Conservation (phyloP, 2,113 vertebrate genomes). For the Leptobrachium leishanense region DNA sequence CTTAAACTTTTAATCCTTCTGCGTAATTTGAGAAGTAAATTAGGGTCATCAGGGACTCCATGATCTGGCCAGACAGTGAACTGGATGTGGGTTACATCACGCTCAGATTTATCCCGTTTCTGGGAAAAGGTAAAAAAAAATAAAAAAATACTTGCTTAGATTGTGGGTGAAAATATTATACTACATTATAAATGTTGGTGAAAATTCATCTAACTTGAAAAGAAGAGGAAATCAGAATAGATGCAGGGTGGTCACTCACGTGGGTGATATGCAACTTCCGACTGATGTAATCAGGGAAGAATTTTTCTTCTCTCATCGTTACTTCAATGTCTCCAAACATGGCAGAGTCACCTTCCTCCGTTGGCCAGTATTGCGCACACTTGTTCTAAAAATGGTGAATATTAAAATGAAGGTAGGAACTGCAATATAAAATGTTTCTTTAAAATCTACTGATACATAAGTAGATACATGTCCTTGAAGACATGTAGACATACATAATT, state of each 20-base stretch:
- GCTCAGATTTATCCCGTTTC: slow-evolving; percentile 82
- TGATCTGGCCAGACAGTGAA: slow-evolving; percentile 98
- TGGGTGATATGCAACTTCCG: slow-evolving; percentile 80
- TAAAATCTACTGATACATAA: too few relatives aligned
- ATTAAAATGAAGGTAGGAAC: too few relatives aligned
- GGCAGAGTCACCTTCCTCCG: slow-evolving; percentile 68
- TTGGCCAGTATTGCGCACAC: slow-evolving; percentile 94
- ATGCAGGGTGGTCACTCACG: slow-evolving; percentile 65
- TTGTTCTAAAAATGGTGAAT: slow-evolving; percentile 72
- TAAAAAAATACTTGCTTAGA: too few relatives aligned
- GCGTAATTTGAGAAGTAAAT: slow-evolving; percentile 89
- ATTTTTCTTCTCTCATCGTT: slow-evolving; percentile 75
- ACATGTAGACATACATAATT: too few relatives aligned
- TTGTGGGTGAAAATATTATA: too few relatives aligned
- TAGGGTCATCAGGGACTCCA: slow-evolving; percentile 87
- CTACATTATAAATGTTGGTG: too few relatives aligned
- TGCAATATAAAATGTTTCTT: too few relatives aligned
- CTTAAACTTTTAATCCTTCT: slow-evolving; percentile 89
- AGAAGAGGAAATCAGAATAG: too few relatives aligned
- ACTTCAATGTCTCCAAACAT: slow-evolving; percentile 82
- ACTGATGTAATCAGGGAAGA: slow-evolving; percentile 86
- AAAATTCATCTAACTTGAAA: too few relatives aligned
- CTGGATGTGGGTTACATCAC: slow-evolving; percentile 93
- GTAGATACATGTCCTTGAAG: too few relatives aligned
- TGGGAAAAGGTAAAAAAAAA: slow-evolving; percentile 49